phyloP scores from a whole-genome alignment of 2,113 vertebrate species.

The Hippopotamus amphibius region DNA sequence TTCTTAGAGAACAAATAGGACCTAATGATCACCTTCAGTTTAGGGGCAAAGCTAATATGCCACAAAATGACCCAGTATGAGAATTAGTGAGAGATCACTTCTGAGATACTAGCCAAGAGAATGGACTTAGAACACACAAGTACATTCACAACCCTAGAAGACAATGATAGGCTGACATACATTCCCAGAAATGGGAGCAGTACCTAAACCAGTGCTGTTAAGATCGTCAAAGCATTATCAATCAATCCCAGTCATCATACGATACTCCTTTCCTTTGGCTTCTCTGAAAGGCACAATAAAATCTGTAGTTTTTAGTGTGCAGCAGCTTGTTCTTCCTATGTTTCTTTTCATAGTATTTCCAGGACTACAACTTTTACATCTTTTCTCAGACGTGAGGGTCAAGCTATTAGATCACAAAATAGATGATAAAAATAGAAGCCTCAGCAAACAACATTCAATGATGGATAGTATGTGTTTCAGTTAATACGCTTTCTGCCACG shows the following conservation, averaged over 20 bases:
- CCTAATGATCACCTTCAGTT: neutral
- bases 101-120: neutral
- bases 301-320: neutral
- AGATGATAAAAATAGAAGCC: neutral
- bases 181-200: neutral
- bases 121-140: neutral
- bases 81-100: neutral
- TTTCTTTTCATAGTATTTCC: neutral
- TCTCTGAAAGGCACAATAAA: constrained; percentile 54
- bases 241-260: neutral
- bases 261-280: constrained; percentile 22
- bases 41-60: neutral
- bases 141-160: neutral
- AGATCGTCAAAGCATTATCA: neutral
- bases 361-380: neutral
- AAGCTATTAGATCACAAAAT: neutral
- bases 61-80: neutral
- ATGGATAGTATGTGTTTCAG: neutral
- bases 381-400: neutral
- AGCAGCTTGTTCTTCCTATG: neutral
- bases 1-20: neutral
- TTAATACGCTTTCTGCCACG: neutral
- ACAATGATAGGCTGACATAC: neutral
- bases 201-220: neutral
- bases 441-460: neutral